Base-by-base conservation (phyloP, 2,888 invertebrate species). In the Smittia aterrima region DNA sequence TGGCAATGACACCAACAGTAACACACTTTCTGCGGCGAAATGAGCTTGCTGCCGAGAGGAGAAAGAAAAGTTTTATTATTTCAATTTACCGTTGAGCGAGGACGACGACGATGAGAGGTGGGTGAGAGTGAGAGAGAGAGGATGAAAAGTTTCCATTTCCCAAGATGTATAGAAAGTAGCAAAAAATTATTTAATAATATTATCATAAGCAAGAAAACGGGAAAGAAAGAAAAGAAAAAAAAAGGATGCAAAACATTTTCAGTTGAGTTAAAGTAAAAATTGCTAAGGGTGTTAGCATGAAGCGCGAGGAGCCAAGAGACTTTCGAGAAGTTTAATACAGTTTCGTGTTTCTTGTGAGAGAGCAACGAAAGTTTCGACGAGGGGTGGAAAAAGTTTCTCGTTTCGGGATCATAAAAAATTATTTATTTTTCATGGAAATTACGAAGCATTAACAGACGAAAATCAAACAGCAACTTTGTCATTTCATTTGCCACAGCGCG, bases 121-220 rank as follows among this genome's bases (percentile, higher is more conserved):
- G n/a, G n/a, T n/a, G n/a, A n/a, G n/a, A n/a, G n/a, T n/a, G n/a
- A n/a, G n/a, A 41, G 16, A n/a, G 25, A 9, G 54, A 54, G 47
- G 38, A 66, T 7, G 67, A 70, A 70, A 70, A 67, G 20, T 11
- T 68, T 70, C 2, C 41, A 32, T 47, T 41, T 70, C 70, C 32
- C 70, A 70, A 53, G 70, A 70, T 54, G 70, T 70, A 67, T 32
- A 70, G 24, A 70, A n/a, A 67, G 67, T 67, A 67, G 67, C 67
- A 41, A 70, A 70, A 70, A 54, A 70, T 70, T 70, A 70, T 70
- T 70, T 47, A 70, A 70, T 70, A 70, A 70, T 70, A 70, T 70
- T 70, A 70, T 70, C 54, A 70, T 70, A 70, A 70, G 47, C 70
- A 47, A 70, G 54, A 41, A 4, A 18, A 18, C 53, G 18, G 11